phyloP scores from a whole-genome alignment of 2,113 vertebrate species.

The Hiodon alosoides region DNA sequence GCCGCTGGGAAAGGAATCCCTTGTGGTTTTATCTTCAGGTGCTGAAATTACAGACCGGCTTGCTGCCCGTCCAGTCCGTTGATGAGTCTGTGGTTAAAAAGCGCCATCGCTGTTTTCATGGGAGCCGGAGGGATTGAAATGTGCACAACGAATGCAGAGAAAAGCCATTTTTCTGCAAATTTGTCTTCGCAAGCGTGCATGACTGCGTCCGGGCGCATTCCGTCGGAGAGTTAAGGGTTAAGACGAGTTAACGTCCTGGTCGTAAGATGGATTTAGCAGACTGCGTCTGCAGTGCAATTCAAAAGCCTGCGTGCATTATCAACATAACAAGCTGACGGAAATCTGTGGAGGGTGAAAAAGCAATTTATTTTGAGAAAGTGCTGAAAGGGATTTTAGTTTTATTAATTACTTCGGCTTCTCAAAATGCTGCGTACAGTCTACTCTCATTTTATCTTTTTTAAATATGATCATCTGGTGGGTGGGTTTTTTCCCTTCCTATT shows the following conservation, averaged over 20 bases:
- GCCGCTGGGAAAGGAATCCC: neutral
- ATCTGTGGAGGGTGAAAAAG: slow-evolving; percentile 68
- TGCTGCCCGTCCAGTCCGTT: too few relatives aligned
- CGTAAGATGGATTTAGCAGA: slow-evolving; percentile 30
- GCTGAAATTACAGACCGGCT: neutral
- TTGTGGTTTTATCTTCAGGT: neutral
- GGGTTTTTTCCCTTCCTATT: neutral
- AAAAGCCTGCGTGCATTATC: slow-evolving; percentile 50
- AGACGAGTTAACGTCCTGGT: neutral
- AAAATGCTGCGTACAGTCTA: slow-evolving; percentile 8
- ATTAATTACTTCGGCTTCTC: slow-evolving; percentile 54
- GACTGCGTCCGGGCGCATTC: neutral
- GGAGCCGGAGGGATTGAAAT: neutral
- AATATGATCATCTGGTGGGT: neutral
- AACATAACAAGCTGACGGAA: slow-evolving; percentile 58
- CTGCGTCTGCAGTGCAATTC: slow-evolving; percentile 51
- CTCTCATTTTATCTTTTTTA: neutral
- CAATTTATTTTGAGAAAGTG: slow-evolving; percentile 61
- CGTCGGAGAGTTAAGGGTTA: neutral
- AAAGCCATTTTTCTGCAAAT: neutral
- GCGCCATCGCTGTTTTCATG: too few relatives aligned
- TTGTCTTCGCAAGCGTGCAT: neutral
- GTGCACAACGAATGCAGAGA: slow-evolving; percentile 19
- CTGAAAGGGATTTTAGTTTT: slow-evolving; percentile 57
- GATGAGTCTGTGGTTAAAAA: too few relatives aligned